Evolutionary conservation across 2,113 vertebrate species (phyloP).

Genomic region (Octodon degus): DNA sequence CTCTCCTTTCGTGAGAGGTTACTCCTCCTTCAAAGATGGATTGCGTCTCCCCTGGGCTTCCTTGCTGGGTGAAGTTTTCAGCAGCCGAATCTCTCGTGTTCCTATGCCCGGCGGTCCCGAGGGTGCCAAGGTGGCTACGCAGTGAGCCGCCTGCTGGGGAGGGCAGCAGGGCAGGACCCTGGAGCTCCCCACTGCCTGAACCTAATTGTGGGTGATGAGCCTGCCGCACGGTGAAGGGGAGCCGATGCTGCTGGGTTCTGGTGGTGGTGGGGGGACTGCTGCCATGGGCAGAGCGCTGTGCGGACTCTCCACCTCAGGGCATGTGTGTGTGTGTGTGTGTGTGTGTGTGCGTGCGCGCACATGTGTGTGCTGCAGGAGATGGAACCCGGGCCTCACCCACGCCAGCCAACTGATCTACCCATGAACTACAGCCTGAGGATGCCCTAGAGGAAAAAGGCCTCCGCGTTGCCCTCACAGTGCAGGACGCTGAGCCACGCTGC

Average conservation of each 20-base stretch:
- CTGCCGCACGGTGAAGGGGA: too few species aligned
- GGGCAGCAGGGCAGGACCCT: too few species aligned
- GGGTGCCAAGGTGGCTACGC: too few species aligned
- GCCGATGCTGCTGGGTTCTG: background rate
- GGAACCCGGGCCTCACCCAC: background rate
- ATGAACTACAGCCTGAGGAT: background rate
- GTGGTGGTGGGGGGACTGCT: too few species aligned
- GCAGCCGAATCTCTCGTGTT: background rate
- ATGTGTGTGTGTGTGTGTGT: background rate
- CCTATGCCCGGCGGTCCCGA: background rate
- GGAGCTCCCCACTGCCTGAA: too few species aligned
- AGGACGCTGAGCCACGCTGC: background rate
- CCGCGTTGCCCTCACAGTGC: accelerated
- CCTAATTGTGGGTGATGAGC: background rate
- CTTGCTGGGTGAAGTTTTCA: background rate
- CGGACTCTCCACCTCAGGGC: background rate
- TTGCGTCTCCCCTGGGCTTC: background rate
- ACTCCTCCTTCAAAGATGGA: background rate
- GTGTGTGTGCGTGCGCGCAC: background rate
- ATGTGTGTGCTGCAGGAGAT: too few species aligned
- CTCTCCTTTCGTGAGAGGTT: background rate
- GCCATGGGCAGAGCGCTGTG: background rate
- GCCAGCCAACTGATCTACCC: background rate
- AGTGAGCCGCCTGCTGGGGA: too few species aligned
- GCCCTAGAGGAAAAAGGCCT: background rate